Conservation (phyloP, 2,888 invertebrate genomes). For the Eupithecia subumbrata region DNA sequence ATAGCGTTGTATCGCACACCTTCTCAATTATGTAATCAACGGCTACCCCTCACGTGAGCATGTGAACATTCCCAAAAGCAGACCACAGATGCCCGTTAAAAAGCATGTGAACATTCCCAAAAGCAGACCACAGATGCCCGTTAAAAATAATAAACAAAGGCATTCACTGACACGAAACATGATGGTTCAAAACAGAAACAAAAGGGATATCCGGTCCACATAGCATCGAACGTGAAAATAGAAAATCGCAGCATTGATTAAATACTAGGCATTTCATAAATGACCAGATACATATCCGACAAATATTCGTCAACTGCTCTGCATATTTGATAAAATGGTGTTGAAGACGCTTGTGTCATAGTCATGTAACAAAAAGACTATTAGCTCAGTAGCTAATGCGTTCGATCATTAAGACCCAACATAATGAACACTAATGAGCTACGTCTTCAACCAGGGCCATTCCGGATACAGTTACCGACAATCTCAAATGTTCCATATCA, state of each 20-base stretch:
- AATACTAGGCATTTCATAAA: background rate
- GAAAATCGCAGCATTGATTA: conserved; percentile 45
- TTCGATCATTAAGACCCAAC: conserved; percentile 28
- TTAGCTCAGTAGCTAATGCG: conserved; percentile 30
- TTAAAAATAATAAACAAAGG: conserved; percentile 75
- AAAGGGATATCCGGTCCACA: conserved; percentile 70
- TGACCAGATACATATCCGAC: background rate
- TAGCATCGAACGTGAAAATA: conserved; percentile 51
- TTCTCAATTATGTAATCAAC: conserved; percentile 59
- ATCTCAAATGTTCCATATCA: conserved; percentile 18
- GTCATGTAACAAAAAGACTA: background rate
- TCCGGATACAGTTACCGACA: conserved; percentile 17
- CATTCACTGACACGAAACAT: conserved; percentile 69
- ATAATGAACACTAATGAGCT: conserved; percentile 35
- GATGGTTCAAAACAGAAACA: conserved; percentile 66
- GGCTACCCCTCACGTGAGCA: conserved; percentile 58
- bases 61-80: conserved; percentile 57
- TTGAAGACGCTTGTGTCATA: background rate
- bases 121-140: conserved; percentile 54
- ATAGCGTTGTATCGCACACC: conserved; percentile 42
- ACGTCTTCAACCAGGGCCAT: conserved; percentile 30
- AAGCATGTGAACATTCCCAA: conserved; percentile 60
- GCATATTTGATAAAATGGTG: background rate
- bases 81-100: conserved; percentile 60
- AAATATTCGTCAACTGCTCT: background rate